Conservation (phyloP, 1,140 invertebrate genomes). For the Drosophila leontia region DNA sequence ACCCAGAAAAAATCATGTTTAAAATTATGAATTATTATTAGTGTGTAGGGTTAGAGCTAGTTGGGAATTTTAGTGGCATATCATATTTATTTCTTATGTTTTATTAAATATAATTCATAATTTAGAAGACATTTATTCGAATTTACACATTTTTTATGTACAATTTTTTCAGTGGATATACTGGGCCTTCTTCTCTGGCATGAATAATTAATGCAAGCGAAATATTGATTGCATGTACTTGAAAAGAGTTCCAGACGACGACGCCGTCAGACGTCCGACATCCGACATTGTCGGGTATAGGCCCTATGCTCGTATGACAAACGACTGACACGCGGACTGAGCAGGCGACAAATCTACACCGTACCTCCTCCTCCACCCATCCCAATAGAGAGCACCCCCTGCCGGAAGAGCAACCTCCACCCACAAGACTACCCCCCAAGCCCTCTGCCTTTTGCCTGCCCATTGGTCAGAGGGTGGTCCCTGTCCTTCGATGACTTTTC, state of each 20-base stretch:
- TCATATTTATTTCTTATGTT: not conserved
- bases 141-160: not conserved
- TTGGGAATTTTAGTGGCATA: no score
- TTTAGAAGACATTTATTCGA: no score
- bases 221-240: conserved; percentile 71
- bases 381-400: not conserved
- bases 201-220: conserved; percentile 69
- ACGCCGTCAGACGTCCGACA: conserved; percentile 12
- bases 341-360: conserved; percentile 74
- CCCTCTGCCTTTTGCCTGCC: conserved; percentile 57
- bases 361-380: no score
- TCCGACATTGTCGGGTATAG: conserved; percentile 37
- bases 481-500: not conserved
- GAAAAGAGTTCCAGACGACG: conserved; percentile 48
- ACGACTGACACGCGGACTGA: conserved; percentile 79
- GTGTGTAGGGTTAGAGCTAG: no score
- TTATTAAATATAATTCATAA: not conserved
- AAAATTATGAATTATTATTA: no score
- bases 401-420: not conserved
- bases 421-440: not conserved
- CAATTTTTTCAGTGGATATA: not conserved
- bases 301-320: conserved; percentile 57
- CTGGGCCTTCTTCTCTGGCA: conserved; percentile 31
- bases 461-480: conserved; percentile 56
- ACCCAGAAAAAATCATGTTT: not conserved